A percentile compares a stretch with the other conserved stretches of the same genome.
These are phyloP conservation scores for Drosophila gunungcola DNA, from an alignment of 1,140 invertebrate species.

Conservation along the genomic window DNA sequence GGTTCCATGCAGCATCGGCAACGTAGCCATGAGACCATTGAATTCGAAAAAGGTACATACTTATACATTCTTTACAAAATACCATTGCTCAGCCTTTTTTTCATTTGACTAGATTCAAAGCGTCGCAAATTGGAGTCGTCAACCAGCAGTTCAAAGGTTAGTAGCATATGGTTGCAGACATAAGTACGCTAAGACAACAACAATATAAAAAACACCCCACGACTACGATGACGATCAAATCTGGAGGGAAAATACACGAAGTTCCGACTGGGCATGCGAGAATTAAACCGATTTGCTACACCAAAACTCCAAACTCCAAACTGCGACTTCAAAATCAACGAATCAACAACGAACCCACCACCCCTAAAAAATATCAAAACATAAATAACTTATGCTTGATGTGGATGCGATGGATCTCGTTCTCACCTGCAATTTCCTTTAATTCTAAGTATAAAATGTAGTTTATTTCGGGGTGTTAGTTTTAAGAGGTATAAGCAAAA, in stretches of 20 bases:
- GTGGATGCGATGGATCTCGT: constrained; percentile 6
- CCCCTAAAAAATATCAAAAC: neutral
- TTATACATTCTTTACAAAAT: neutral
- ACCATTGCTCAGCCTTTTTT: neutral
- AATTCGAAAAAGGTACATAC: constrained; percentile 85
- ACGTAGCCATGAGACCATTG: constrained; percentile 85
- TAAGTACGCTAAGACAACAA: constrained; percentile 78
- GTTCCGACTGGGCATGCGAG: neutral
- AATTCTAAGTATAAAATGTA: constrained; percentile 24
- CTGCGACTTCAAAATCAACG: constrained; percentile 4
- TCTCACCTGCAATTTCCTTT: neutral
- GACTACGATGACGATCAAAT: constrained; percentile 29
- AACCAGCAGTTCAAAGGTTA: constrained; percentile 90
- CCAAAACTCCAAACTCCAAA: constrained; percentile 19
- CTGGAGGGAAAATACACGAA: constrained; percentile 24
- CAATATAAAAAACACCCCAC: constrained; percentile 32
- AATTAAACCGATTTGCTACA: neutral
- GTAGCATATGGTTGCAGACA: constrained; percentile 86
- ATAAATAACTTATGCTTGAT: neutral
- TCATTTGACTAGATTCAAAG: constrained; percentile 88
- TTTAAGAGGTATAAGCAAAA: constrained; percentile 15
- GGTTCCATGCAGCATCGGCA: constrained; percentile 82
- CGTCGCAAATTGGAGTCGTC: constrained; percentile 91
- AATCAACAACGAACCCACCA: constrained; percentile 4
- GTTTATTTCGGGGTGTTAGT: constrained; percentile 5